A percentile compares a stretch with the other conserved stretches of the same genome.
Evolutionary conservation across 2,113 vertebrate genomes (phyloP).

Genomic region (Microtus oregoni): DNA sequence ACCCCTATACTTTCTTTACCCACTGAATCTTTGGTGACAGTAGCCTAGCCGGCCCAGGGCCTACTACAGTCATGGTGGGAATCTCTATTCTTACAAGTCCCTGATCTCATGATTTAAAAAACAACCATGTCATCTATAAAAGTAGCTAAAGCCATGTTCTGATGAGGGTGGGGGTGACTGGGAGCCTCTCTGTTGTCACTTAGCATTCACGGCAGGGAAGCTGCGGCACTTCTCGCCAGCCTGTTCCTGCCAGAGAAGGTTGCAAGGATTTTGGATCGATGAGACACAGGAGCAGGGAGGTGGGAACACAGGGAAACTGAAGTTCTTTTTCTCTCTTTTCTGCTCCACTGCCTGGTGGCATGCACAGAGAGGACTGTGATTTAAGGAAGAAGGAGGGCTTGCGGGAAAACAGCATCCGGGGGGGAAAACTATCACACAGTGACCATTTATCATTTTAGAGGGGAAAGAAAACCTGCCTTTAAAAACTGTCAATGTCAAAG

Average conservation of each 20-base stretch:
- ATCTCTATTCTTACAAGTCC: background rate
- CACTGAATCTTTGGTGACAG: background rate
- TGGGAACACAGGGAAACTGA: background rate
- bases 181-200: background rate
- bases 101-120: background rate
- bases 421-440: conserved; percentile 9
- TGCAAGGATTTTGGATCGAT: conserved; percentile 49
- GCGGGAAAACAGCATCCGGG: background rate
- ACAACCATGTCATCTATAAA: background rate
- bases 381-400: background rate
- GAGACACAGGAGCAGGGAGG: conserved; percentile 18
- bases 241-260: conserved; percentile 53
- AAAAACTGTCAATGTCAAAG: conserved; percentile 13
- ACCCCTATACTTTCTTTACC: background rate
- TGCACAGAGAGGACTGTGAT: background rate
- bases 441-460: background rate
- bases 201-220: conserved; percentile 54
- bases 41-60: background rate
- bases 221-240: conserved; percentile 34
- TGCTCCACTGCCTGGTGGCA: conserved; percentile 20
- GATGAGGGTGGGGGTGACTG: background rate
- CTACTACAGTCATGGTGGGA: background rate
- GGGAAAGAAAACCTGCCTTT: conserved; percentile 14
- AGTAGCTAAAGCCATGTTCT: conserved; percentile 1
- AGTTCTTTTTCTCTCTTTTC: conserved; percentile 42